A percentile compares a stretch with the other conserved stretches of the same genome.
phyloP scores from a whole-genome alignment of 1,140 invertebrate species.

The Ylistrum balloti region DNA sequence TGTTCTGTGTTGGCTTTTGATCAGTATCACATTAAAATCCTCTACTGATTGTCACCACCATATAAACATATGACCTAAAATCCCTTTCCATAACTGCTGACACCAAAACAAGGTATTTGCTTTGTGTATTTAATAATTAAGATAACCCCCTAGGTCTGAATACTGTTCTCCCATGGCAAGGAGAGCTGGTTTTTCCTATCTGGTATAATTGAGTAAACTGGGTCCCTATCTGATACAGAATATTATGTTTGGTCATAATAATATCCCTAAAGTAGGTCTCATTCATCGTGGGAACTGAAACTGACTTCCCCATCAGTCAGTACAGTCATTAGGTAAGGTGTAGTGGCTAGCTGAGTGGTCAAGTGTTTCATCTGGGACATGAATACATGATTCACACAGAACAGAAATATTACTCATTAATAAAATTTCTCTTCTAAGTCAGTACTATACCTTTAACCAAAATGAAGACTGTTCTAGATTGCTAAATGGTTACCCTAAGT shows the following conservation, averaged over 20 bases:
- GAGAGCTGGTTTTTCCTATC: background rate
- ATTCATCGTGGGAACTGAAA: background rate
- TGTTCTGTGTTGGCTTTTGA: too few species aligned
- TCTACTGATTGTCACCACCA: background rate
- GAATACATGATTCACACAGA: background rate
- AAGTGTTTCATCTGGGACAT: background rate
- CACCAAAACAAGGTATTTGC: constrained; percentile 3
- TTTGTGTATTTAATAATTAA: constrained; percentile 6
- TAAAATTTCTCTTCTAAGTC: background rate
- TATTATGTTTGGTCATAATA: constrained; percentile 20
- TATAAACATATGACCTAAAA: background rate
- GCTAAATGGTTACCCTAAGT: background rate
- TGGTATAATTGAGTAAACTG: background rate
- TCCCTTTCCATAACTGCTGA: constrained; percentile 32
- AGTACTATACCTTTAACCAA: background rate
- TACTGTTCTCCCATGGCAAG: background rate
- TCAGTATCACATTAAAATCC: background rate
- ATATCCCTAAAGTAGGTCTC: background rate
- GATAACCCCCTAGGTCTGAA: background rate
- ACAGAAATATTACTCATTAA: background rate
- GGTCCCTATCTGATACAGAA: background rate
- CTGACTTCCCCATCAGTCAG: background rate
- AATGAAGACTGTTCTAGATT: background rate
- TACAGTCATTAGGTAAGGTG: too few species aligned
- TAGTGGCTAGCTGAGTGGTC: too few species aligned